Percentiles rank a stretch among this genome's conserved stretches.
Evolutionary conservation across 2,888 invertebrate species (phyloP).

Genomic region (Dolichomitus sp.): DNA sequence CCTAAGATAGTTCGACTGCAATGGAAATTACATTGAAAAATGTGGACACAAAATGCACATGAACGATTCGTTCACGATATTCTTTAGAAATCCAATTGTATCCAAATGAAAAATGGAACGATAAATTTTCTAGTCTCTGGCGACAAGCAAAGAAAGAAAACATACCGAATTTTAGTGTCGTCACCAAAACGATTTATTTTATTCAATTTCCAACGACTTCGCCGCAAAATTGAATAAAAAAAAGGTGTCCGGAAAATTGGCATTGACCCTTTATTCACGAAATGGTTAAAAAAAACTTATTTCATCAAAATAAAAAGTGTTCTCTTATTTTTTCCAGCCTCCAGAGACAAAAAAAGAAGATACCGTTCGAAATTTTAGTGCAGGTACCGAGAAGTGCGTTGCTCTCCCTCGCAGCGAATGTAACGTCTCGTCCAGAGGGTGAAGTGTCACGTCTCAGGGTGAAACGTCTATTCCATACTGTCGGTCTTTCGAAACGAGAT

Average conservation of each 20-base stretch:
- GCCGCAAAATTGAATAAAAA: not conserved
- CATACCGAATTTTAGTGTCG: too few species aligned
- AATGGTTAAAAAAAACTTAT: not conserved
- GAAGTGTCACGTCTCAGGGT: constrained; percentile 26
- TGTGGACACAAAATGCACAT: too few species aligned
- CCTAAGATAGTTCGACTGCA: too few species aligned
- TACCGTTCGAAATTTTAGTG: not conserved
- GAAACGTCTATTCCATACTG: constrained; percentile 28
- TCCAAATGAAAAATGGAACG: too few species aligned
- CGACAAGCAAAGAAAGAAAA: too few species aligned
- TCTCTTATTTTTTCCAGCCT: not conserved
- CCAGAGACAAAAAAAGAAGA: not conserved
- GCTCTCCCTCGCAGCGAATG: not conserved
- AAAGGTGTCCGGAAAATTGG: not conserved
- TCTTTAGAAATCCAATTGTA: too few species aligned
- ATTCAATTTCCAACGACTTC: too few species aligned
- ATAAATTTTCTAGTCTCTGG: too few species aligned
- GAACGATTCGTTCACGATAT: too few species aligned
- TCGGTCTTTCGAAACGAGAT: constrained; percentile 37
- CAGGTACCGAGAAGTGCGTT: not conserved
- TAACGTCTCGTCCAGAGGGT: not conserved
- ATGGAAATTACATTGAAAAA: too few species aligned
- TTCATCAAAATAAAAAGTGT: not conserved
- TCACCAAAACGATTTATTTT: too few species aligned
- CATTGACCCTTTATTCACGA: not conserved